Base-by-base conservation (phyloP, 2,113 vertebrate species). In the Gallinago jamesoni region DNA sequence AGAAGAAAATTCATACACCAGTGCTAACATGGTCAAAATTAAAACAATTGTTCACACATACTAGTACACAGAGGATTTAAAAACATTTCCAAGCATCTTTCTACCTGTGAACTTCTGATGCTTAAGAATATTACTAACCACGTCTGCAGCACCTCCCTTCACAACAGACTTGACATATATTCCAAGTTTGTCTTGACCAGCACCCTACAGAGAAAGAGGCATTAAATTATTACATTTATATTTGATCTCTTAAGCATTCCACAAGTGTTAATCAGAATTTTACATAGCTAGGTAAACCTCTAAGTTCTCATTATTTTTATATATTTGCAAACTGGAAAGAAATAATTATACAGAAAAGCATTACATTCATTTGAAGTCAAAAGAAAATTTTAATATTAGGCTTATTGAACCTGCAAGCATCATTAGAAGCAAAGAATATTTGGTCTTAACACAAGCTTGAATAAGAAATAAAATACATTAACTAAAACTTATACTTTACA, bases 151-250 rank as follows among this genome's bases (percentile, higher is more conserved):
- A 41, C 99, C 99, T 90, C 99, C 99, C 97, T 99, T 99, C 74
- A 99, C 99, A 18, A 99, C 99, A 39, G 99, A 99, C 97, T 99
- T 99, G 95, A 99, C 98, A 50, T 99, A 99, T 98, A 99, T 99
- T 56, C 99, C 99, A 75, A 99, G 98, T 93, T 99, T 99, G 91
- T 99, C 99, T 97, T 99, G 99, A 81, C 99, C 99, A 35, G 99
- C 99, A 86, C 99, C 99, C 99, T 99, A 76, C 3, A 73, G 19
- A 95, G 74, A 97, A 87, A 97, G 81, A 90, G 72, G 53, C 1
- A 47, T 81, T 84, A 47, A 75, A 75, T 87, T 24, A 92, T 64
- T 84, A 84, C n/a, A 68, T 75, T 81, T 66, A 8, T 84, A 94
- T 72, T 77, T 66, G 8, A 60, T 76, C 6, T 86, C 31, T 50